Conservation (phyloP, 2,797 vertebrate genomes). For the Eutrigla gurnardus region DNA sequence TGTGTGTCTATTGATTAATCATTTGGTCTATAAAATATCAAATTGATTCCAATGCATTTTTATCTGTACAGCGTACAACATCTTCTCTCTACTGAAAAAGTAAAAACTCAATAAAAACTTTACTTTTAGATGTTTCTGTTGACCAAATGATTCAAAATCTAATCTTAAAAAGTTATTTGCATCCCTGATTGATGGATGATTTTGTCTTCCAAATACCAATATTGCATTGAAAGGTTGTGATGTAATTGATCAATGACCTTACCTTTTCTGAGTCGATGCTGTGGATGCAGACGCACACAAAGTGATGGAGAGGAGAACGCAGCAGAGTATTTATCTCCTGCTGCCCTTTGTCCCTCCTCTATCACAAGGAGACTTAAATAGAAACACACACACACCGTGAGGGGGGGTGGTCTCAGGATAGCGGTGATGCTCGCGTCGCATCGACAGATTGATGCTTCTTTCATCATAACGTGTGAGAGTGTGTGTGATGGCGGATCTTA, state of each 20-base stretch:
- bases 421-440: conserved; percentile 54
- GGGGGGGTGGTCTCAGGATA: conserved; percentile 47
- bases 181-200: too few species aligned
- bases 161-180: not conserved
- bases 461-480: conserved; percentile 22
- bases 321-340: conserved; percentile 69
- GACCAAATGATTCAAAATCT: not conserved
- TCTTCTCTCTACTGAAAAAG: too few species aligned
- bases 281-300: conserved; percentile 41
- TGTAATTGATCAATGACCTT: conserved; percentile 42
- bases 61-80: not conserved
- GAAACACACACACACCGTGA: conserved; percentile 42
- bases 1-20: too few species aligned
- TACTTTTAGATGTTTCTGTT: not conserved
- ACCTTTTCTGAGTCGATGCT: conserved; percentile 69
- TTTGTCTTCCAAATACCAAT: too few species aligned
- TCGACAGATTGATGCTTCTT: conserved; percentile 40
- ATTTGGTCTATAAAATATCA: not conserved
- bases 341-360: conserved; percentile 72
- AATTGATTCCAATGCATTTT: not conserved
- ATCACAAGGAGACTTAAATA: conserved; percentile 77
- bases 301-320: conserved; percentile 61
- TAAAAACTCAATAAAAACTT: too few species aligned
- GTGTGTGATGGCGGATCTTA: not conserved
- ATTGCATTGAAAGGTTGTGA: too few species aligned